Percentiles rank a stretch among this genome's conserved stretches.
These are phyloP conservation scores for Cavia aperea DNA, from an alignment of 2,113 vertebrate genomes.

Conservation along the genomic window DNA sequence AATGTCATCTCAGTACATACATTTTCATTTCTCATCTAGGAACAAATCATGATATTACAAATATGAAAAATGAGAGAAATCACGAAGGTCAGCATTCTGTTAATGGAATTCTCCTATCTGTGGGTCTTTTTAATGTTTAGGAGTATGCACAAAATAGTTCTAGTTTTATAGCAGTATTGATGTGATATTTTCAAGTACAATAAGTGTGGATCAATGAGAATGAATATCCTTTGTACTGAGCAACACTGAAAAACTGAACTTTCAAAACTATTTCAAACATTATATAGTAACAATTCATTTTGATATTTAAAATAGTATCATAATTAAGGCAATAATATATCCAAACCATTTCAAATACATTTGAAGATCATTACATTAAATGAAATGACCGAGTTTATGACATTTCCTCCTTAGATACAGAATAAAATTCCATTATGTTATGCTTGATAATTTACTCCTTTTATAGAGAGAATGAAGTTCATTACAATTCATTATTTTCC, in stretches of 20 bases:
- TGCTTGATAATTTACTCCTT: not conserved
- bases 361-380: not conserved
- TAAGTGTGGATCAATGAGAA: slow-evolving; percentile 23
- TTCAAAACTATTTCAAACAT: not conserved
- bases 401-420: not conserved
- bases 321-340: not conserved
- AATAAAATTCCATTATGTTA: not conserved
- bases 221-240: not conserved
- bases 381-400: not conserved
- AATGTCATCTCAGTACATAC: slow-evolving; percentile 37
- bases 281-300: not conserved
- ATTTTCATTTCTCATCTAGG: slow-evolving; percentile 37
- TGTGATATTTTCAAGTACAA: not conserved
- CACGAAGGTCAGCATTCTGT: not conserved
- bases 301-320: not conserved
- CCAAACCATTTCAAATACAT: not conserved
- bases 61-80: slow-evolving; percentile 43
- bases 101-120: slow-evolving; percentile 14
- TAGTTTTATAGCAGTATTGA: not conserved
- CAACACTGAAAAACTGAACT: not conserved
- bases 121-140: not conserved
- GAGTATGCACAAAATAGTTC: not conserved
- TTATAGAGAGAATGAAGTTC: not conserved
- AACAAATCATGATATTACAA: slow-evolving; percentile 30
- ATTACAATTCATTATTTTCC: not conserved